Base-by-base conservation (phyloP, 2,797 vertebrate species). In the Arrhamphus sclerolepis region DNA sequence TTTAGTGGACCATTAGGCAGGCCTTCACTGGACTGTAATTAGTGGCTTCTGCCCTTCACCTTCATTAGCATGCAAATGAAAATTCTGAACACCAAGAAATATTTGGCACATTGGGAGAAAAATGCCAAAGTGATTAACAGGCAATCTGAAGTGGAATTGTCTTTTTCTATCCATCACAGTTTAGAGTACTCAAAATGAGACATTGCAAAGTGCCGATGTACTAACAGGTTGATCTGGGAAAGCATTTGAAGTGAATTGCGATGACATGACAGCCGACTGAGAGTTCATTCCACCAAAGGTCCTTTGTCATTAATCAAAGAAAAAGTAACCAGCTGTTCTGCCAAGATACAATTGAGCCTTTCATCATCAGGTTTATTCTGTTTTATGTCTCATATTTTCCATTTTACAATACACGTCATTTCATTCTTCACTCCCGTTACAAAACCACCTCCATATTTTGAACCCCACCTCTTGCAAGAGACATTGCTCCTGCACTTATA, bases 11-110 rank as follows among this genome's bases (percentile, higher is more conserved):
- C 92, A 92, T 93, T 95, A 96, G 94, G 93, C 94, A 92, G 92
- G 91, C 93, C 92, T 89, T 93, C 90, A 87, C 89, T 93, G 92
- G 88, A 92, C 91, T 95, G 91, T 95, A 97, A 98, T 98, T 97
- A 97, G 94, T 93, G 94, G 90, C 95, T 94, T 95, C 94, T 96
- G 95, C 94, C 96, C 94, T 95, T 95, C 93, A 94, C 87, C 87
- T 94, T 96, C 93, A 96, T 98, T 97, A 96, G 92, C 91, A 97
- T 98, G 94, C 93, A 96, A 95, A 97, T 95, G 91, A 91, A 93
- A 93, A 88, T 94, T 90, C 89, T 87, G 80, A 91, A 92, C 88
- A 91, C 89, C 89, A 88, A 85, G 89, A 93, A 91, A 90, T 92
- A 92, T 92, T 92, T 89, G 88, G 87, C 87, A 89, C 86, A 87